Percentiles rank a stretch among this genome's conserved stretches.
phyloP scores from a whole-genome alignment of 2,797 vertebrate genomes.

The Gymnoscopelus braueri region DNA sequence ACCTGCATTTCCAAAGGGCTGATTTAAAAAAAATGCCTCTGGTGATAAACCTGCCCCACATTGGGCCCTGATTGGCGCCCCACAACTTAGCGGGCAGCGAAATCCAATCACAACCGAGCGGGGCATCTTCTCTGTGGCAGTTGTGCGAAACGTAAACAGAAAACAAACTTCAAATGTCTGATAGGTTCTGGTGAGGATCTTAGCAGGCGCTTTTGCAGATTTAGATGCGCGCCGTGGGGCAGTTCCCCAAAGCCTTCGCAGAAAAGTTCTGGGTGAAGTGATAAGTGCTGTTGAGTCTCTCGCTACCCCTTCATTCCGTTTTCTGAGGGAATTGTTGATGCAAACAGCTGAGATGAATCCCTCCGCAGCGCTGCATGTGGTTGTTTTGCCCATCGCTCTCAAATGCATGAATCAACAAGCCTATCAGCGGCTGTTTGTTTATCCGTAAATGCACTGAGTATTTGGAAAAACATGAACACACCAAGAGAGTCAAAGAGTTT shows the following conservation, averaged over 20 bases:
- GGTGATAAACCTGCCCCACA: too few species aligned
- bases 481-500: constrained; percentile 29
- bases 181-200: constrained; percentile 13
- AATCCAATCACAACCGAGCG: too few species aligned
- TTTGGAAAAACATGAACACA: constrained; percentile 39
- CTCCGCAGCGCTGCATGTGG: constrained; percentile 23
- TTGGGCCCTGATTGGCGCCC: too few species aligned
- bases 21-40: too few species aligned
- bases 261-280: constrained; percentile 25
- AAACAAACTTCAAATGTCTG: constrained; percentile 1
- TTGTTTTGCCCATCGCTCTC: constrained; percentile 35
- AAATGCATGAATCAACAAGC: constrained; percentile 34
- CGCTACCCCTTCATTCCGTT: constrained; percentile 14
- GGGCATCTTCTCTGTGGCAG: not conserved
- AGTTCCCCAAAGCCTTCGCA: constrained; percentile 34
- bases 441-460: not conserved
- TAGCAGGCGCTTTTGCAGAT: constrained; percentile 27
- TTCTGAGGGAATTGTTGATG: constrained; percentile 48
- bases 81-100: too few species aligned
- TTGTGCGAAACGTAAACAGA: constrained; percentile 8
- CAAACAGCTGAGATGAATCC: constrained; percentile 41
- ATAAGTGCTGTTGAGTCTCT: constrained; percentile 27
- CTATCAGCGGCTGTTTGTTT: not conserved
- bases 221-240: constrained; percentile 32
- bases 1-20: too few species aligned